Evolutionary conservation across 2,888 invertebrate species (phyloP).

Genomic region (Cylloceria caligata): DNA sequence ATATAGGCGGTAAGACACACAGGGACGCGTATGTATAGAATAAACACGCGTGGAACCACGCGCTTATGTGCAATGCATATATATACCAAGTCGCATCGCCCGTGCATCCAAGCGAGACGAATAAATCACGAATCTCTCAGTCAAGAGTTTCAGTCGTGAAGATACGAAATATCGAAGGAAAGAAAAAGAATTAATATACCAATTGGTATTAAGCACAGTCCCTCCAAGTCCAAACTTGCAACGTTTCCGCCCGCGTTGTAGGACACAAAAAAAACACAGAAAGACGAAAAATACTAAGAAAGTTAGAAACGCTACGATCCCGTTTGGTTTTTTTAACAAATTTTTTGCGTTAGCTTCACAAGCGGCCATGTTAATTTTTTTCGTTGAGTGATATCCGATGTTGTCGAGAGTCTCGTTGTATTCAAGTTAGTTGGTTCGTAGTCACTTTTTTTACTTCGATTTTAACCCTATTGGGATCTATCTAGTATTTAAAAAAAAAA

Average conservation of each 20-base stretch:
- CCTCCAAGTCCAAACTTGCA: conserved; percentile 66
- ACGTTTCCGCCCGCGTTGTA: conserved; percentile 66
- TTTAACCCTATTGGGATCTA: conserved; percentile 27
- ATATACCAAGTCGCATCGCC: conserved; percentile 26
- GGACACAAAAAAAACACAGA: conserved; percentile 47
- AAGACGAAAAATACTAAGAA: conserved; percentile 44
- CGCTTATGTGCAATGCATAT: conserved; percentile 33
- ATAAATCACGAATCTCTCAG: conserved; percentile 43
- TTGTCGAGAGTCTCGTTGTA: conserved; percentile 74
- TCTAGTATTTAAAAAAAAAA: conserved; percentile 55
- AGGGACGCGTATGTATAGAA: conserved; percentile 18
- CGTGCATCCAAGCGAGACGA: conserved; percentile 43
- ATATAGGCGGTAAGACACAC: conserved; percentile 26
- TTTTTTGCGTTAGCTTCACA: conserved; percentile 71
- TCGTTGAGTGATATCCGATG: conserved; percentile 62
- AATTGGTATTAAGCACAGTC: conserved; percentile 67
- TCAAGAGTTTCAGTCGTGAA: conserved; percentile 38
- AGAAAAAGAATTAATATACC: conserved; percentile 62
- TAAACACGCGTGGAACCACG: conserved; percentile 17
- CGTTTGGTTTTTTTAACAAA: conserved; percentile 24
- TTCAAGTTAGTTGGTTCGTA: conserved; percentile 73
- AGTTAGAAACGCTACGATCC: conserved; percentile 33
- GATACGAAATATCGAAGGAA: conserved; percentile 54
- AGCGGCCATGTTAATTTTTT: conserved; percentile 77
- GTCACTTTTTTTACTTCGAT: conserved; percentile 58